Evolutionary conservation across 92 coral and sea anemone species (phyloP), one percentile per base, ranked within the genome.

Genomic region (Montipora capitata): DNA sequence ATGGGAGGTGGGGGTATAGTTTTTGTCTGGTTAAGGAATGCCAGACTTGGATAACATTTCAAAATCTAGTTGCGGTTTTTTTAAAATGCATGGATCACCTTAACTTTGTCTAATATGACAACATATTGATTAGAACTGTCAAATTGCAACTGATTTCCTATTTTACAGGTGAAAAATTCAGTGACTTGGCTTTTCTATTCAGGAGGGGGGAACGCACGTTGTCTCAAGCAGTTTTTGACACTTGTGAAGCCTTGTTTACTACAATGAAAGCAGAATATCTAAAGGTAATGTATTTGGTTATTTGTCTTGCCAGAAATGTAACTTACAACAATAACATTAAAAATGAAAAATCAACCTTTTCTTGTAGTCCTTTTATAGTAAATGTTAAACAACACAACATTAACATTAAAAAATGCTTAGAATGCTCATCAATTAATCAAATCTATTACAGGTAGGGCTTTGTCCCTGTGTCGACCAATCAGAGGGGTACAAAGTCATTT

Each of bases 121-220:
- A 58, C 13, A 58, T 18, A 58, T 2, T 58, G 64, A 12, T 12
- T 3, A 58, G 64, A 58, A 58, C 5, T 58, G 5, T 58, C 4
- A 56, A 58, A 58, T 13, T 12, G 64, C 64, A n/a, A 13, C 64
- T 58, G 17, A 10, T 58, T 58, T 13, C 17, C 5, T 14, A 4
- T 12, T 58, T 8, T 45, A 4, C 83, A 88, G 92, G 92, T 57
- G 88, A 88, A 75, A 62, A 71, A 45, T 88, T 88, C 76, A 72
- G 88, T 45, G 81, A 84, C 74, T 74, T 88, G 74, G 73, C 83
- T 27, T 88, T 74, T 76, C 84, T 73, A 62, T 88, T n/a, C 84
- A 62, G 84, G 49, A 88, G 85, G 69, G 92, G 92, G 75, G 92
- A 89, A 82, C 72, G 92, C 54, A 86, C 90, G 13, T 58, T 86